These are phyloP conservation scores for Panulirus ornatus DNA, from an alignment of 1,140 invertebrate species.

Conservation along the genomic window DNA sequence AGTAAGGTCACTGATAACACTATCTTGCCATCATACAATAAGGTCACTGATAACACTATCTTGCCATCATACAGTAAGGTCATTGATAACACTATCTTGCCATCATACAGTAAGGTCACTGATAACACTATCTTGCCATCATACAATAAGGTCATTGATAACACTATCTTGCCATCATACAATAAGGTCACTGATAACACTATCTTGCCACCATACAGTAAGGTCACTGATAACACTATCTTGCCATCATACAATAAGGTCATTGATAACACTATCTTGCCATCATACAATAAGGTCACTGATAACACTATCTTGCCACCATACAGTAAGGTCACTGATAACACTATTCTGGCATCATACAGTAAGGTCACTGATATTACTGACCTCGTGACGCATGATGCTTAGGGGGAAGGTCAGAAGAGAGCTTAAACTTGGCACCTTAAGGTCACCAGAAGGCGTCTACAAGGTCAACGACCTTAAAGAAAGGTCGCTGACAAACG, in stretches of 20 bases:
- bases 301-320: neutral
- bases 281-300: neutral
- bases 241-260: neutral
- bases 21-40: neutral
- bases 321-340: neutral
- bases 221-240: neutral
- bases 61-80: no score
- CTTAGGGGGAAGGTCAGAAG: no score
- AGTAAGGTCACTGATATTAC: neutral
- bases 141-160: no score
- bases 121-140: no score
- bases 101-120: no score
- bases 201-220: neutral
- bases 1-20: neutral
- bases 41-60: neutral
- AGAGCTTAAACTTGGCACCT: no score
- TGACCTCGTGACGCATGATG: no score
- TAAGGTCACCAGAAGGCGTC: no score
- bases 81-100: no score
- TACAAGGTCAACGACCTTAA: no score
- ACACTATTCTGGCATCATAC: neutral
- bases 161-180: neutral
- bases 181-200: neutral
- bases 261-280: neutral
- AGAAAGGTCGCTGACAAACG: no score